A percentile compares a stretch with the other conserved stretches of the same genome.
Conservation (phyloP, 2,888 invertebrate species). For the Sepioteuthis lessoniana region DNA sequence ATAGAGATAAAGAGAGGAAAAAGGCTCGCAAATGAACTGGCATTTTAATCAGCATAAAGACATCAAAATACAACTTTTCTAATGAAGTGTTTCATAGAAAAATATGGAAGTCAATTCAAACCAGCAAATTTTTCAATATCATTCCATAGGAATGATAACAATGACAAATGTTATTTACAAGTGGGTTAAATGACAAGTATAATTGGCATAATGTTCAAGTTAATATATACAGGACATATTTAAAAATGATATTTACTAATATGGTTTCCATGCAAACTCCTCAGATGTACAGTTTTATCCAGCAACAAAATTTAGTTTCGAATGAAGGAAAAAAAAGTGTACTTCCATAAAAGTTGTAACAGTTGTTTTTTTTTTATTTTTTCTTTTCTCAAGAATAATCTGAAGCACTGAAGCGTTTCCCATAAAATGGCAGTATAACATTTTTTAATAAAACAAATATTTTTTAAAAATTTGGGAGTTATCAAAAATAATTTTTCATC, state of each 20-base stretch:
- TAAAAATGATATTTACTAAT: neutral
- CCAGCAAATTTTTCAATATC: slow-evolving; percentile 6
- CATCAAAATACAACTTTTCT: neutral
- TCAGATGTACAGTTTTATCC: neutral
- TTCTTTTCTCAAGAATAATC: neutral
- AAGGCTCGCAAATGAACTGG: neutral
- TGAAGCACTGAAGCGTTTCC: neutral
- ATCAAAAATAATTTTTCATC: neutral
- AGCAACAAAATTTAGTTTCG: neutral
- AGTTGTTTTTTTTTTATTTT: too few relatives aligned
- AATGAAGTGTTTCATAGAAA: neutral
- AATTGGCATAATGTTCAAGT: neutral
- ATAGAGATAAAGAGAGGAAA: neutral
- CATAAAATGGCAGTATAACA: neutral
- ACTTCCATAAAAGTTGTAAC: neutral
- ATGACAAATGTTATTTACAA: slow-evolving; percentile 24
- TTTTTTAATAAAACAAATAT: neutral
- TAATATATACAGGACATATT: neutral
- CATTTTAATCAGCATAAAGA: slow-evolving; percentile 13
- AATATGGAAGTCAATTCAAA: slow-evolving; percentile 18
- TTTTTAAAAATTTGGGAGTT: neutral
- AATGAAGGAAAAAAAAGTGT: neutral
- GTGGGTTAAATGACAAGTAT: neutral
- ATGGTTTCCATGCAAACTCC: neutral
- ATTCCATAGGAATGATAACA: slow-evolving; percentile 2